Conservation (phyloP, 2,797 vertebrate genomes). For the Sebastolobus alascanus region DNA sequence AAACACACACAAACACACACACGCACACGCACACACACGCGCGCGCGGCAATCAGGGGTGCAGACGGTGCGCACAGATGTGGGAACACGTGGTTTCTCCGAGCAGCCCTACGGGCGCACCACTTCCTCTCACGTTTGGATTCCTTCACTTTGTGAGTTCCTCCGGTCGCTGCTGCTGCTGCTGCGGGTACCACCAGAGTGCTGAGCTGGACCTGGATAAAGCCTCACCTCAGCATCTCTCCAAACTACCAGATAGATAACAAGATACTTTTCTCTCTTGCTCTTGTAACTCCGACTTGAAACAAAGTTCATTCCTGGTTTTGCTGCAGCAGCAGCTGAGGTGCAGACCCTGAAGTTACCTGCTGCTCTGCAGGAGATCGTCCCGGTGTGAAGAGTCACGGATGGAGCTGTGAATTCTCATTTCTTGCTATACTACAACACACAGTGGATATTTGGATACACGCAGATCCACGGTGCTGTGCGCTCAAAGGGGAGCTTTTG, state of each 20-base stretch:
- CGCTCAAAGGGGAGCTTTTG: constrained; percentile 46
- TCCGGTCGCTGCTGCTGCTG: constrained; percentile 59
- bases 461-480: constrained; percentile 16
- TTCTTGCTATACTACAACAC: neutral
- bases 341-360: constrained; percentile 51
- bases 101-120: constrained; percentile 70
- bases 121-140: constrained; percentile 79
- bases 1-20: constrained; percentile 1
- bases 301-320: constrained; percentile 15
- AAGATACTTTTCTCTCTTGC: neutral
- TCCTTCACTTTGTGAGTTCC: constrained; percentile 55
- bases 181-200: constrained; percentile 44
- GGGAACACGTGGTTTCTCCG: constrained; percentile 84
- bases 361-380: constrained; percentile 46
- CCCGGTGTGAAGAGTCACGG: neutral
- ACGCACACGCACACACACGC: constrained; percentile 14
- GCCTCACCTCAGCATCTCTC: constrained; percentile 68
- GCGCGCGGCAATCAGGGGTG: neutral
- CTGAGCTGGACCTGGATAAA: constrained; percentile 54
- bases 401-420: constrained; percentile 43
- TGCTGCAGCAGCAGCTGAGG: constrained; percentile 39
- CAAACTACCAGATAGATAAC: constrained; percentile 19
- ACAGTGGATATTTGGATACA: constrained; percentile 32
- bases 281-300: neutral
- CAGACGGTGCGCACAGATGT: constrained; percentile 76